These are phyloP conservation scores for Mesocricetus auratus DNA, from an alignment of 2,113 vertebrate genomes.

Conservation along the genomic window DNA sequence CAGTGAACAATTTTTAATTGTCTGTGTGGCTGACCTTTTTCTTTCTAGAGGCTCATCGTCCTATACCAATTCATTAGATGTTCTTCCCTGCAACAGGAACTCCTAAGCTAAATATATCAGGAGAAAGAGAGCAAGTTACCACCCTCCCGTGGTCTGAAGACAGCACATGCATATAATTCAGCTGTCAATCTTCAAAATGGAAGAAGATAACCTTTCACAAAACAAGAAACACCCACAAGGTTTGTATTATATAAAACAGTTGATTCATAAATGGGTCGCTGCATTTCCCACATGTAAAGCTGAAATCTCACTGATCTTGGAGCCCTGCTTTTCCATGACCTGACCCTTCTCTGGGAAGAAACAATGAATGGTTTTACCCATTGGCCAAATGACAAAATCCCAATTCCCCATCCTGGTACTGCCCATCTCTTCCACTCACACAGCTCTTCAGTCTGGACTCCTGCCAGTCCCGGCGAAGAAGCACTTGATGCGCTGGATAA, in stretches of 20 bases:
- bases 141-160: not conserved
- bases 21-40: not conserved
- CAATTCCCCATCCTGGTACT: not conserved
- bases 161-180: not conserved
- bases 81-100: not conserved
- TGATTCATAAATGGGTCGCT: slow-evolving; percentile 4
- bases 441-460: not conserved
- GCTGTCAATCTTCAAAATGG: not conserved
- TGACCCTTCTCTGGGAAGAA: not conserved
- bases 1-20: not conserved
- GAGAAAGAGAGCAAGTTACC: slow-evolving; percentile 13
- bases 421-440: not conserved
- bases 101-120: slow-evolving; percentile 39
- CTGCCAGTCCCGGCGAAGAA: not conserved
- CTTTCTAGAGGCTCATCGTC: not conserved
- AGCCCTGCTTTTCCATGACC: not conserved
- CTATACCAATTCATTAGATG: not conserved
- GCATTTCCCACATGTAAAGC: not conserved
- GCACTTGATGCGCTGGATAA: not conserved
- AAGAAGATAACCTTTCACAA: not conserved
- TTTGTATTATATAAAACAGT: not conserved
- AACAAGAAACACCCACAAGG: slow-evolving; percentile 30
- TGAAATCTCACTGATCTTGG: not conserved
- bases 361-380: not conserved
- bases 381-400: not conserved